A percentile compares a stretch with the other conserved stretches of the same genome.
These are phyloP conservation scores for Cavia aperea DNA, from an alignment of 2,113 vertebrate species.

Conservation along the genomic window DNA sequence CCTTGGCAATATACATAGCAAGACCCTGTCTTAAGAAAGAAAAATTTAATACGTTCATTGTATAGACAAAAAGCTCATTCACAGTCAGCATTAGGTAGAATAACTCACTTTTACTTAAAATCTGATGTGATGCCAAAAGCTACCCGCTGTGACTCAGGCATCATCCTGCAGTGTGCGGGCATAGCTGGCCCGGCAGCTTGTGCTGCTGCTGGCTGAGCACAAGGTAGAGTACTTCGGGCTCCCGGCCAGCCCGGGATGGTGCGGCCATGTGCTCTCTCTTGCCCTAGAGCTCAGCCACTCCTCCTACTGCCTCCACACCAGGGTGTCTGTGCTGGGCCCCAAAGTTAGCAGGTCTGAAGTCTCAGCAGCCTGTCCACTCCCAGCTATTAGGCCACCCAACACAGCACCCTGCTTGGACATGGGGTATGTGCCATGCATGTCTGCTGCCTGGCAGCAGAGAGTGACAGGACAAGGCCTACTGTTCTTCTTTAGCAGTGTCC, in stretches of 20 bases:
- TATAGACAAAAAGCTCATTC: background rate
- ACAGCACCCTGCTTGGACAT: background rate
- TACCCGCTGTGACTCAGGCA: background rate
- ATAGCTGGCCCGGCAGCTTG: background rate
- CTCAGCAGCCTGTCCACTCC: background rate
- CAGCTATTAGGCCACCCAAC: background rate
- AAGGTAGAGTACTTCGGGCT: background rate
- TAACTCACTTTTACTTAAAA: background rate
- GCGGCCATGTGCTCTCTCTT: background rate
- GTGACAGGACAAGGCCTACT: background rate
- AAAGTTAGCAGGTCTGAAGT: background rate
- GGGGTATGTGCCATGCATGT: background rate
- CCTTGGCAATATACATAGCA: background rate
- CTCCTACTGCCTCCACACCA: background rate
- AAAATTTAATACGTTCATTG: background rate
- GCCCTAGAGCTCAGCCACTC: background rate
- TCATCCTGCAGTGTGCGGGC: background rate
- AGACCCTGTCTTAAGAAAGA: background rate
- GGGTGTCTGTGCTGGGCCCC: background rate
- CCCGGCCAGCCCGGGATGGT: background rate
- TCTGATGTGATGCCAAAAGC: background rate
- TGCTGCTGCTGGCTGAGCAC: background rate
- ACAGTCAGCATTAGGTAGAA: background rate
- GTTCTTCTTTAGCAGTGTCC: background rate
- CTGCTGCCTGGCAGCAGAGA: background rate